These are phyloP conservation scores for Puntigrus tetrazona DNA, from an alignment of 2,113 vertebrate genomes.

Conservation along the genomic window DNA sequence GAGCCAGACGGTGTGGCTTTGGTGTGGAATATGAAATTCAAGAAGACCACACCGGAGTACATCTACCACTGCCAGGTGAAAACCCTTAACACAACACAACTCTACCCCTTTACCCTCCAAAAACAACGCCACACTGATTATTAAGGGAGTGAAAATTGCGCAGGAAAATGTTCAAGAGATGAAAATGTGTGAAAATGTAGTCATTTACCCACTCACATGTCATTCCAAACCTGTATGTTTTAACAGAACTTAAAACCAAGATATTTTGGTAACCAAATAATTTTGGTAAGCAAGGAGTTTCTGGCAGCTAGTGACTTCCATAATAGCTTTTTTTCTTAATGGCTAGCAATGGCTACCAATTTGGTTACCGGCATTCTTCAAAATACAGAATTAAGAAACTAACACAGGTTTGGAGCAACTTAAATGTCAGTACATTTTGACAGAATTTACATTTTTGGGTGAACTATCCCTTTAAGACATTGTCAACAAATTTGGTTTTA, in stretches of 20 bases:
- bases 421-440: not conserved
- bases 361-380: not conserved
- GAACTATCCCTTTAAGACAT: not conserved
- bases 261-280: not conserved
- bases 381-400: not conserved
- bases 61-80: constrained; percentile 97
- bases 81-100: not conserved
- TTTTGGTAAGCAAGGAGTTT: not conserved
- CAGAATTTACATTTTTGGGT: not conserved
- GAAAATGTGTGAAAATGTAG: not conserved
- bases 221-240: not conserved
- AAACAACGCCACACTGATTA: not conserved
- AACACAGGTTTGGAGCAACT: not conserved
- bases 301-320: not conserved
- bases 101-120: not conserved
- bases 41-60: constrained; percentile 96
- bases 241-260: not conserved
- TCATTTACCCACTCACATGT: not conserved
- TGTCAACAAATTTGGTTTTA: not conserved
- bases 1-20: constrained; percentile 95
- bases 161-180: not conserved
- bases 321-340: not conserved
- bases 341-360: not conserved
- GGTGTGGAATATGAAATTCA: constrained; percentile 99
- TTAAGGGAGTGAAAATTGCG: not conserved